A percentile compares a stretch with the other conserved stretches of the same genome.
Evolutionary conservation across 2,113 vertebrate species (phyloP).

Genomic region (Ammospiza nelsoni): DNA sequence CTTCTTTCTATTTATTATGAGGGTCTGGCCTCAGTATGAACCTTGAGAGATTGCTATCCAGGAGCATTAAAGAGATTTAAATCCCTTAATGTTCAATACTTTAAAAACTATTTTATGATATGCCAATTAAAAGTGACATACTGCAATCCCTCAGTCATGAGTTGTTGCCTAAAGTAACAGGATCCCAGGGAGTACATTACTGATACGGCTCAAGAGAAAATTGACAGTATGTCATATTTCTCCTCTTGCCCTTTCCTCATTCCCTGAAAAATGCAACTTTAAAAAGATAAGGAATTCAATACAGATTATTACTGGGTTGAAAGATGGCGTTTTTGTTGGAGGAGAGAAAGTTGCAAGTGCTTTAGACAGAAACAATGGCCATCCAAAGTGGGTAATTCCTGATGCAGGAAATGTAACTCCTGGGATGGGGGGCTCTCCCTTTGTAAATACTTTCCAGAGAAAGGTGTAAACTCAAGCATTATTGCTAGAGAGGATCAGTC

Average conservation of each 20-base stretch:
- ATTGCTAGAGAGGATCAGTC: not conserved
- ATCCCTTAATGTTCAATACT: slow-evolving; percentile 40
- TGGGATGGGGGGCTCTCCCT: not conserved
- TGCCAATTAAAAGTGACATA: slow-evolving; percentile 50
- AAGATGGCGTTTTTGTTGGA: not conserved
- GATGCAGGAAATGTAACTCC: not conserved
- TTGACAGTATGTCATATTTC: not conserved
- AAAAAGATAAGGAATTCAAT: not conserved
- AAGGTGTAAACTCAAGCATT: not conserved
- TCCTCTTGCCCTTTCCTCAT: not conserved
- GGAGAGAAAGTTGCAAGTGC: not conserved
- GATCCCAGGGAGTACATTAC: not conserved
- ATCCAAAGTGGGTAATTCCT: not conserved
- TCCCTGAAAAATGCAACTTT: not conserved
- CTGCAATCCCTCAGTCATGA: slow-evolving; percentile 5
- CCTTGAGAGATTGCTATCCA: slow-evolving; percentile 13
- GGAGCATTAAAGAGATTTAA: slow-evolving; percentile 58
- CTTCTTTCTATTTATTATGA: slow-evolving; percentile 30
- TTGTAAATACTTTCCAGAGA: not conserved
- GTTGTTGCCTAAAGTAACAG: not conserved
- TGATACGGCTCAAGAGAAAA: slow-evolving; percentile 20
- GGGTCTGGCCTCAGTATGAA: slow-evolving; percentile 41
- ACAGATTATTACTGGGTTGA: not conserved
- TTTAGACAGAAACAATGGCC: not conserved
- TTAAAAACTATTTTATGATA: slow-evolving; percentile 57